Conservation (phyloP, 2,113 vertebrate genomes). For the Hippocampus comes region DNA sequence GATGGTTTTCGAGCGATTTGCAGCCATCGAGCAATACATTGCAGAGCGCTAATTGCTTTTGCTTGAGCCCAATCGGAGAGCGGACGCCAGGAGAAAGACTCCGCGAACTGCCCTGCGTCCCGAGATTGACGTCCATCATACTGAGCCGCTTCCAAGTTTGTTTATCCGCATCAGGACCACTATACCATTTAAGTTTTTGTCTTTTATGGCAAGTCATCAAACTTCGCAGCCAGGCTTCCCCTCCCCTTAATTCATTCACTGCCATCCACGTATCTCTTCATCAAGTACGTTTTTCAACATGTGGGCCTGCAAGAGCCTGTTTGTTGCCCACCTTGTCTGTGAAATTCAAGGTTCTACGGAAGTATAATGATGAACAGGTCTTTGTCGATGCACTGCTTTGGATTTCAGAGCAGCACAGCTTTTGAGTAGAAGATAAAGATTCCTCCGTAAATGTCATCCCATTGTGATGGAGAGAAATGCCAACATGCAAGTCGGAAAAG, state of each 20-base stretch:
- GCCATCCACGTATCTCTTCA: no score
- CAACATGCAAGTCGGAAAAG: no score
- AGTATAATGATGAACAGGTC: no score
- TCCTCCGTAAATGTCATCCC: no score
- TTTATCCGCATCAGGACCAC: background rate
- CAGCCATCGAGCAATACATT: slow-evolving; percentile 11
- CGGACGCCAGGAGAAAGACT: background rate
- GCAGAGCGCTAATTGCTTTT: slow-evolving; percentile 18
- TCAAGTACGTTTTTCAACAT: no score
- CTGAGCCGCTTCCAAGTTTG: background rate
- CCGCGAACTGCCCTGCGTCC: background rate
- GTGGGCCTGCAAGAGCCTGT: no score
- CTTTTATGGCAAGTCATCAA: background rate
- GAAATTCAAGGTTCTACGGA: no score
- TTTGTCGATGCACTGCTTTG: no score
- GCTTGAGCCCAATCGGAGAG: background rate
- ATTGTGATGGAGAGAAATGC: no score
- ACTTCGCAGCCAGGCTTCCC: background rate
- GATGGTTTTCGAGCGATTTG: slow-evolving; percentile 27
- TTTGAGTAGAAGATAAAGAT: no score
- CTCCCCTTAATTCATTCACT: background rate
- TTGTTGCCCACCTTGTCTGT: no score
- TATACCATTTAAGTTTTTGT: background rate
- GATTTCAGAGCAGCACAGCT: no score
- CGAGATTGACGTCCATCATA: background rate